Base-by-base conservation (phyloP, 2,888 invertebrate species). In the Matsumyia berberina region DNA sequence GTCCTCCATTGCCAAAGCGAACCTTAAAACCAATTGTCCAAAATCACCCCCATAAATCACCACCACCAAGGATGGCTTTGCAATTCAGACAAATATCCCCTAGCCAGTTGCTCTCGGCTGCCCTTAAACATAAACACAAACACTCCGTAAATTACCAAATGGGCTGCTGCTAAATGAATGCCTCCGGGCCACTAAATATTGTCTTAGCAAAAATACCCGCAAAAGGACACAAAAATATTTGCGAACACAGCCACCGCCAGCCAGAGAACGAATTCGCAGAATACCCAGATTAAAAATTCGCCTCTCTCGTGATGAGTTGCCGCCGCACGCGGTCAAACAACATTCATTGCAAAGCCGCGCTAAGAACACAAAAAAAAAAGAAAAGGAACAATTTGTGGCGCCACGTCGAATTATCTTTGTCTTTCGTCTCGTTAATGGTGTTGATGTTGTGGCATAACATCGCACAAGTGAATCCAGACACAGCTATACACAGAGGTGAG, bases 371-470 rank as follows among this genome's bases (percentile, higher is more conserved):
- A 51, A 46, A 60, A 81, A 39, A 55, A 44, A 11, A 42, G 60
- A 42, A 62, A 64, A 53, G 53, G 39, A 46, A 55, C 55, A 70
- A 74, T 74, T 74, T 74, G 74, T 74, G 74, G 74, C 74, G 74
- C 74, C 74, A 74, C 57, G 62, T 73, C 53, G 64, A 64, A 70
- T 55, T 35, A 81, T 64, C 62, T 76, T 70, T 76, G 76, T 64
- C 69, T 55, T 76, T 62, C 46, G 69, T 69, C 55, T 44, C 44
- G 51, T 67, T 39, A 67, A 67, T 83, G 82, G 82, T 73, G 82
- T 83, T 78, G 82, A 78, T 78, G 82, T 78, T 73, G 78, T 78
- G 78, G 78, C 78, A 78, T 73, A 78, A 83, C 78, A 72, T 82
- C 77, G 64, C 81, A 77, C 81, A 77, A 57, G 19, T 35, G 51